Base-by-base conservation (phyloP, 35 echinoderm and acorn worm species). In the Patiria miniata region DNA sequence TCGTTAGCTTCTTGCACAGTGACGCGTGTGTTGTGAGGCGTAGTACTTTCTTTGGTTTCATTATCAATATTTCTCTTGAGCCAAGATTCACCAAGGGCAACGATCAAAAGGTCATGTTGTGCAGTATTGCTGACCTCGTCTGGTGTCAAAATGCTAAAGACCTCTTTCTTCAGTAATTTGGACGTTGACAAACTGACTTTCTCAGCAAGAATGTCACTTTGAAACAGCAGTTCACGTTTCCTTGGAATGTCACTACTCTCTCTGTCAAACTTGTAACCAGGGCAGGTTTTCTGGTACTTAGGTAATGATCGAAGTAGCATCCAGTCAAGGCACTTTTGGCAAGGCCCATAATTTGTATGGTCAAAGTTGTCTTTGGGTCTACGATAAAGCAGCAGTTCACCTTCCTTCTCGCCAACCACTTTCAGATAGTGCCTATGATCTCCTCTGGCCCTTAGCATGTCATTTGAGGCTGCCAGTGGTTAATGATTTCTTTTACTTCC, bases 341-440 rank as follows among this genome's bases (percentile, higher is more conserved):
- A 56, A 56, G 53, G 53, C n/a, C 53, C 53, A 56, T 56, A 56
- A 56, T 56, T 56, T n/a, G 14, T 56, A 56, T 56, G 53, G 53
- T 56, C n/a, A 56, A 56, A 56, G 53, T 56, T 56, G n/a, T 56
- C n/a, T 56, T 56, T 0, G 53, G 53, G 53, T 56, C 53, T 56
- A 56, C 53, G 53, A 56, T 56, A 56, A 56, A 56, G 14, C 53
- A 56, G 53, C n/a, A 56, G 14, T 56, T 1, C 53, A 56, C 53
- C 53, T 56, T 12, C 53, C 53, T 77, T 29, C 12, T 38, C 26
- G 12, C 10, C 5, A 15, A 77, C 0, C 12, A 77, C 73, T 77
- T 77, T 77, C 12, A 77, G 37, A 38, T 77, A n/a, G 37, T 77
- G 73, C 37, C 32, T 77, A 38, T 77, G 73, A 77, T 77, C 73